Evolutionary conservation across 2,888 invertebrate species (phyloP).

Genomic region (Heterodera filipjevi): DNA sequence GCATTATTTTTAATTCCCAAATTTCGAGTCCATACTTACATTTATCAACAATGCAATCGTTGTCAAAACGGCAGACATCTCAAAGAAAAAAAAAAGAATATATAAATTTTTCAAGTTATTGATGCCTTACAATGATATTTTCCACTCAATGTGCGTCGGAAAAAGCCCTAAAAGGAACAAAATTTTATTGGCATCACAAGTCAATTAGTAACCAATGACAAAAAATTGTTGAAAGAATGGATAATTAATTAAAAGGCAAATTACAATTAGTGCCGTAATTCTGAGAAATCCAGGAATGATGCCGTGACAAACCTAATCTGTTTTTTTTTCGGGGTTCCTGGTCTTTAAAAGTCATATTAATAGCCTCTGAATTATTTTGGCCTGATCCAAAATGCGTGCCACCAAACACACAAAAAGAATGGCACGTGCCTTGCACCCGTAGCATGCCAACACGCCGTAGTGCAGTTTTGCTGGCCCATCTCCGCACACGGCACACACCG

Average conservation of each 20-base stretch:
- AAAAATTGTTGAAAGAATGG: no score
- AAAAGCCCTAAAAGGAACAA: slow-evolving; percentile 45
- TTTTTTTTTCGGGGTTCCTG: no score
- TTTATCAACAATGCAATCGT: slow-evolving; percentile 64
- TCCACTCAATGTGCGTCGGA: slow-evolving; percentile 60
- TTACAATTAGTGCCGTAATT: no score
- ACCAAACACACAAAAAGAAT: neutral
- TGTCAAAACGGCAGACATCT: slow-evolving; percentile 61
- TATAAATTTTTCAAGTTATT: neutral
- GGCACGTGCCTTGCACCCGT: slow-evolving; percentile 40
- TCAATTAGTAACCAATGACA: no score
- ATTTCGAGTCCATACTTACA: slow-evolving; percentile 43
- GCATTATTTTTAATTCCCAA: neutral
- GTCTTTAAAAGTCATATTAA: no score
- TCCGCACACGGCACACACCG: slow-evolving; percentile 53
- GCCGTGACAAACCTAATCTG: no score
- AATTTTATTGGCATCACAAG: neutral
- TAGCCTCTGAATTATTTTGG: no score
- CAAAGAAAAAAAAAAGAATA: neutral
- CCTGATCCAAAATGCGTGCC: no score
- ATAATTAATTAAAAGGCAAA: no score
- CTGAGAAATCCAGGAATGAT: no score
- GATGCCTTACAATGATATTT: slow-evolving; percentile 41
- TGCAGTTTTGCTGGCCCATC: slow-evolving; percentile 55
- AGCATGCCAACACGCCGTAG: slow-evolving; percentile 48